Evolutionary conservation across 2,113 vertebrate genomes (phyloP).

Genomic region (Cricetomys ansorgei): DNA sequence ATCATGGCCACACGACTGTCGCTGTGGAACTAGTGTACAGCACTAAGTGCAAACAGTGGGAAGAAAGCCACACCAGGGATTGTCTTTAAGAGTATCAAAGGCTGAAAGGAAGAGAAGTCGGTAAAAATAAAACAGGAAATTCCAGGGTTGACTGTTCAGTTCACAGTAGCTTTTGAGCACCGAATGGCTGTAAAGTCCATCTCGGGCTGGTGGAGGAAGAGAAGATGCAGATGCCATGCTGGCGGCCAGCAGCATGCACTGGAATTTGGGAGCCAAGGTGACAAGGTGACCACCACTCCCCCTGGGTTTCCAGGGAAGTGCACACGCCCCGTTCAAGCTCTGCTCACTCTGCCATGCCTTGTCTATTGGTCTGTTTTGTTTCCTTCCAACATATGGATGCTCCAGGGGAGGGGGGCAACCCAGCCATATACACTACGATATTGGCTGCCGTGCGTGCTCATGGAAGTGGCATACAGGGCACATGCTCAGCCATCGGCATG

Average conservation of each 20-base stretch:
- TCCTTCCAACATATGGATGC: background rate
- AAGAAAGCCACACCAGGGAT: background rate
- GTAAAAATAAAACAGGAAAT: background rate
- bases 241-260: rapidly evolving
- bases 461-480: background rate
- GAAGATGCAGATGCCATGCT: background rate
- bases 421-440: rapidly evolving
- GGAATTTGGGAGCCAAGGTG: background rate
- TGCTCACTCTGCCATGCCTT: background rate
- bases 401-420: too few relatives aligned
- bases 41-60: background rate
- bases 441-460: rapidly evolving
- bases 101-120: background rate
- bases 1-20: background rate
- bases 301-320: rapidly evolving
- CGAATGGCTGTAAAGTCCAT: too few relatives aligned
- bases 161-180: background rate
- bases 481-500: too few relatives aligned
- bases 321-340: too few relatives aligned
- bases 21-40: background rate
- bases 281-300: background rate
- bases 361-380: too few relatives aligned
- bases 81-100: background rate
- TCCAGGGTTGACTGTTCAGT: background rate
- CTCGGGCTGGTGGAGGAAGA: background rate